Percentiles rank a stretch among this genome's conserved stretches.
phyloP scores from a whole-genome alignment of 2,113 vertebrate species.

The Sula dactylatra region DNA sequence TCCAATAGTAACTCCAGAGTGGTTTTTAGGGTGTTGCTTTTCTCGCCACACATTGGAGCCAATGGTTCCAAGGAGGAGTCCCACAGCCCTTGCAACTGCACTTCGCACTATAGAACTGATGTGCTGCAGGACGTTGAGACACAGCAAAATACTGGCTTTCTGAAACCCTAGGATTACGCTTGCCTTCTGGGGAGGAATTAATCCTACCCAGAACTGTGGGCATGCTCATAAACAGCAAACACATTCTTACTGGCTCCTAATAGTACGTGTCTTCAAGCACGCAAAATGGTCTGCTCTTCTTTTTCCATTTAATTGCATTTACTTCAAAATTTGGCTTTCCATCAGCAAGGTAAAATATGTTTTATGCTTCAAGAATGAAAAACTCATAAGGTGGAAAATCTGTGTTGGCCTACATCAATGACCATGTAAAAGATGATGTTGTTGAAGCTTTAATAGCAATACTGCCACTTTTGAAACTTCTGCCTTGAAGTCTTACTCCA shows the following conservation, averaged over 20 bases:
- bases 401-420: not conserved
- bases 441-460: not conserved
- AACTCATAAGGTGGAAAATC: not conserved
- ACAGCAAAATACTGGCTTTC: not conserved
- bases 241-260: not conserved
- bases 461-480: not conserved
- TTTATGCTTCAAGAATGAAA: not conserved
- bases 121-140: not conserved
- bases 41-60: accelerated
- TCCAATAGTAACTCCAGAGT: not conserved
- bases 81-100: not conserved
- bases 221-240: not conserved
- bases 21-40: not conserved
- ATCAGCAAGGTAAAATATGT: not conserved
- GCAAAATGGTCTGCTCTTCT: not conserved
- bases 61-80: not conserved
- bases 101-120: not conserved
- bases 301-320: not conserved
- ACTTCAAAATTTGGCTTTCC: not conserved
- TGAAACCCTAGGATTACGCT: not conserved
- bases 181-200: accelerated
- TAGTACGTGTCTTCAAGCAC: not conserved
- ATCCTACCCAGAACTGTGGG: not conserved
- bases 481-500: not conserved
- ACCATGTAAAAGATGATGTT: not conserved